phyloP scores from a whole-genome alignment of 2,888 invertebrate species.

The Adela reaumurella region DNA sequence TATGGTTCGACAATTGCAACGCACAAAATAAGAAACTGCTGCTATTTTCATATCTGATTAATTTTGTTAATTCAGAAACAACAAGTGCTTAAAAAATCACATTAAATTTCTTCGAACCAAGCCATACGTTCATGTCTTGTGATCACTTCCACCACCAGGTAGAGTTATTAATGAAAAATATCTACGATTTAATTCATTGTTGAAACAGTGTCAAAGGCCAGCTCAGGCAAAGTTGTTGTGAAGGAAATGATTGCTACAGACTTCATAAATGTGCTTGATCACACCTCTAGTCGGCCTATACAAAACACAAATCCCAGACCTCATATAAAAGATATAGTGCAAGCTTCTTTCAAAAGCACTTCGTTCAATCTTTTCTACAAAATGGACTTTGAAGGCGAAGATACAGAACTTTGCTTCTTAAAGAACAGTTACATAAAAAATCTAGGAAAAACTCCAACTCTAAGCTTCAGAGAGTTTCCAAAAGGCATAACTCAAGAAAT shows the following conservation, averaged over 20 bases:
- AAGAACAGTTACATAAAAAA: slow-evolving; percentile 13
- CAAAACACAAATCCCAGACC: slow-evolving; percentile 14
- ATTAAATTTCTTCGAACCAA: slow-evolving; percentile 13
- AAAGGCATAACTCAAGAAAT: slow-evolving; percentile 10
- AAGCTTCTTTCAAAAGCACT: slow-evolving; percentile 11
- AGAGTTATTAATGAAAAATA: slow-evolving; percentile 12
- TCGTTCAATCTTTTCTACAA: slow-evolving; percentile 12
- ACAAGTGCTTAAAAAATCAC: slow-evolving; percentile 10
- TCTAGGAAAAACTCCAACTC: slow-evolving; percentile 5
- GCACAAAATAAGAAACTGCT: slow-evolving; percentile 16
- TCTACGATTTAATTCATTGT: slow-evolving; percentile 14
- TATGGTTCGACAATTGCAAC: slow-evolving; percentile 15
- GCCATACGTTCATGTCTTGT: slow-evolving; percentile 15
- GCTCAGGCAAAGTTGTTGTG: slow-evolving; percentile 5
- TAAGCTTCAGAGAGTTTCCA: slow-evolving; percentile 6
- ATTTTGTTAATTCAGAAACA: slow-evolving; percentile 13
- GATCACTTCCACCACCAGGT: slow-evolving; percentile 15
- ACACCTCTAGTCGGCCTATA: slow-evolving; percentile 13
- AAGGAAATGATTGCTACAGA: slow-evolving; percentile 6
- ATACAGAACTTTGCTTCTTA: slow-evolving; percentile 9
- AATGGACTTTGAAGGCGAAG: slow-evolving; percentile 11
- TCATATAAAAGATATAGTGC: slow-evolving; percentile 13
- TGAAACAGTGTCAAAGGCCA: slow-evolving; percentile 11
- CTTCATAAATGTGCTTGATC: slow-evolving; percentile 13
- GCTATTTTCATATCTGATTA: slow-evolving; percentile 11